Base-by-base conservation (phyloP, 2,888 invertebrate species). In the Erannis defoliaria region DNA sequence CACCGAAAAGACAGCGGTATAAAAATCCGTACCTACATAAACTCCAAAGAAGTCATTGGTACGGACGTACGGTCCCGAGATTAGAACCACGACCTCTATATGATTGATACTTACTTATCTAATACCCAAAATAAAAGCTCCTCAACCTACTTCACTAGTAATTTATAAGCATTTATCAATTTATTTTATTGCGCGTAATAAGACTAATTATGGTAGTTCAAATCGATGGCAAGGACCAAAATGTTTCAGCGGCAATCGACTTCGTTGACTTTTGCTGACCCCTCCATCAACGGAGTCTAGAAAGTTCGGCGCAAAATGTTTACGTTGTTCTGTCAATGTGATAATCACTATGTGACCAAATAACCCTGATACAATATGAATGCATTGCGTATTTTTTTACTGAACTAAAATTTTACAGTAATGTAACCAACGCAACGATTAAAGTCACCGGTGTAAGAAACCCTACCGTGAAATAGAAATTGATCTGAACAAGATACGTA, bases 291-390 rank as follows among this genome's bases (percentile, higher is more conserved):
- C 12, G 16, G 67, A 50, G 35, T 78, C 86, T 84, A 80, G 86
- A 89, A 86, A 85, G 78, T 81, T 84, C 80, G 68, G 61, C 73
- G 75, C 55, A 53, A 38, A 55, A 43, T 21, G 19, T 6, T 40
- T 18, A 40, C 18, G n/a, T 23, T 18, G 38, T 14, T n/a, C 26
- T 14, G 23, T 16, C 16, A 31, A 19, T 31, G 31, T 19, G 31
- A 33, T 46, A 46, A 26, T 29, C 26, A 46, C 5, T 46, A 31
- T 6, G 18, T 5, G 31, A 18, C 16, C 14, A 16, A 49, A 35
- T 18, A 48, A 48, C 29, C 31, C 48, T 48, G 48, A n/a, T 48
- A 21, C 51, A 50, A 21, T 35, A 23, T 18, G 21, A 23, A 29
- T 10, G 1, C 10, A 26, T 26, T 45, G 18, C 45, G 16, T n/a